These are phyloP conservation scores for Siderastrea siderea DNA, from an alignment of 92 coral and sea anemone species.

Conservation along the genomic window DNA sequence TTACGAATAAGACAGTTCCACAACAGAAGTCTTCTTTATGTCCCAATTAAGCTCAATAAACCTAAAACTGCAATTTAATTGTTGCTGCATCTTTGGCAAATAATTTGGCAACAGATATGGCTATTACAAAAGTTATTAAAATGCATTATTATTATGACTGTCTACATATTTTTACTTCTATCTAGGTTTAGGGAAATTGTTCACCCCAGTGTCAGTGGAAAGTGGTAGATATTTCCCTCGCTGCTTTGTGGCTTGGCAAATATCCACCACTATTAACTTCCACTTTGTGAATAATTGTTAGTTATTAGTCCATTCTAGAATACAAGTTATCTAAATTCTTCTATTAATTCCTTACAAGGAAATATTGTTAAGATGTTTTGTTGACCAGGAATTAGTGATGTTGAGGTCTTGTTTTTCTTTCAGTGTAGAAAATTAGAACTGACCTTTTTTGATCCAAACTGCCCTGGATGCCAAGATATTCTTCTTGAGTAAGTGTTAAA, in stretches of 20 bases:
- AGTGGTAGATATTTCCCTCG: too few relatives aligned
- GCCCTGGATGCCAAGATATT: conserved; percentile 96
- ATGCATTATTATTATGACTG: too few relatives aligned
- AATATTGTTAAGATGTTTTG: neutral
- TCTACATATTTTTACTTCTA: too few relatives aligned
- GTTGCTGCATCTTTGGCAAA: neutral
- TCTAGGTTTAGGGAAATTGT: too few relatives aligned
- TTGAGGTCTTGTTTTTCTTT: conserved; percentile 10
- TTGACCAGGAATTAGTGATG: neutral
- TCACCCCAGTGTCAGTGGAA: too few relatives aligned
- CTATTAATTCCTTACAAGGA: too few relatives aligned
- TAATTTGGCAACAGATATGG: neutral
- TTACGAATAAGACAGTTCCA: neutral
- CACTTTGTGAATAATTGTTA: too few relatives aligned
- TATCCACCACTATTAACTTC: too few relatives aligned
- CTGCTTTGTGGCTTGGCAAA: too few relatives aligned
- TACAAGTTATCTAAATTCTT: too few relatives aligned
- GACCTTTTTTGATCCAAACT: conserved; percentile 98
- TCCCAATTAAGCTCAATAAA: neutral
- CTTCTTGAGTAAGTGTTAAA: conserved; percentile 85
- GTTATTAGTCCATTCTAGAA: too few relatives aligned
- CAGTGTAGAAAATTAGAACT: conserved; percentile 94
- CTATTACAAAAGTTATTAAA: too few relatives aligned
- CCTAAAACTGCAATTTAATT: neutral
- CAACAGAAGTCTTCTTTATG: neutral